Percentiles rank a stretch among this genome's conserved stretches.
phyloP scores from a whole-genome alignment of 2,797 vertebrate genomes.

The Xiphorhynchus erythropygius region DNA sequence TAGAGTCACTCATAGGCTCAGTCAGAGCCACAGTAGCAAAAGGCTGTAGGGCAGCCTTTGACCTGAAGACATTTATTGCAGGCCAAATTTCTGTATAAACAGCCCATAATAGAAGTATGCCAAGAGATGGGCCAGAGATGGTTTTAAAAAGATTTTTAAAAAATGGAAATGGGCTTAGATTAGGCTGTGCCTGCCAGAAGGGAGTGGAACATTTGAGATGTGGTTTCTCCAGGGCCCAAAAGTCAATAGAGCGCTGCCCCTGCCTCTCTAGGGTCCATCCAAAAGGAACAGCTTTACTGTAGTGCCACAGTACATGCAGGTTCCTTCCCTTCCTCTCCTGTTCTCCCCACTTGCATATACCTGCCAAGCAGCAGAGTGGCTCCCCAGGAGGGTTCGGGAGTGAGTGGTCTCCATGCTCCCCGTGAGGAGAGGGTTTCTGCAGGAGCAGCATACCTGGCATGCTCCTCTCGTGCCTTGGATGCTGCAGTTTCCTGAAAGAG shows the following conservation, averaged over 20 bases:
- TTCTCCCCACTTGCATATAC: background rate
- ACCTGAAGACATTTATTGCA: background rate
- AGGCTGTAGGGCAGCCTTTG: background rate
- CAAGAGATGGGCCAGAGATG: background rate
- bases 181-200: background rate
- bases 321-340: background rate
- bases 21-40: background rate
- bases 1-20: background rate
- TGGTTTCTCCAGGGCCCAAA: background rate
- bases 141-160: background rate
- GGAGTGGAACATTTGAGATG: background rate
- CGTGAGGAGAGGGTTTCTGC: accelerated
- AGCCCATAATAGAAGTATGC: accelerated
- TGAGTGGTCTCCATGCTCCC: too few relatives aligned
- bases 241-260: background rate
- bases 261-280: background rate
- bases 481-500: constrained; percentile 78
- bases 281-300: background rate
- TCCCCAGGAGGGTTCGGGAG: background rate
- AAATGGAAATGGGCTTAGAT: background rate
- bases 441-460: constrained; percentile 69
- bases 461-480: constrained; percentile 78
- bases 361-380: background rate
- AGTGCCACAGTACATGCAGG: accelerated
- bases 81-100: background rate